Evolutionary conservation across 1,140 invertebrate species (phyloP).

Genomic region (Adelges cooleyi): DNA sequence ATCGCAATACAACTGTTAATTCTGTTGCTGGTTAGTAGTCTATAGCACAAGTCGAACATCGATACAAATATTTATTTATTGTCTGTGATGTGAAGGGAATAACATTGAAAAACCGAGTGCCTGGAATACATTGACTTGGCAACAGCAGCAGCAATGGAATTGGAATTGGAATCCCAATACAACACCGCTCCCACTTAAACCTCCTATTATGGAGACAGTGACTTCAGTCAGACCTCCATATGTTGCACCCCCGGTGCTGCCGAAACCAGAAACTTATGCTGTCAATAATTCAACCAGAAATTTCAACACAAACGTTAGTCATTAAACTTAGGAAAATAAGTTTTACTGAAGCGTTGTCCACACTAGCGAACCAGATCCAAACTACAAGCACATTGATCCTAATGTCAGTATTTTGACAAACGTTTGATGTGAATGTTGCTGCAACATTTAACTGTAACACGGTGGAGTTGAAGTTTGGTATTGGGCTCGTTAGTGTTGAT

Average conservation of each 20-base stretch:
- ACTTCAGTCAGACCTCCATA: conserved; percentile 37
- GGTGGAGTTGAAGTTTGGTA: no score
- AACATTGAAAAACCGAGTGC: conserved; percentile 4
- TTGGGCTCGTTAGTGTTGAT: no score
- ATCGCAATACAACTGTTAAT: background rate
- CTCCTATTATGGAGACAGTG: conserved; percentile 38
- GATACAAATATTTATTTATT: background rate
- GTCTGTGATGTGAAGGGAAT: no score
- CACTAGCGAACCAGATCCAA: no score
- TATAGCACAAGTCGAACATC: no score
- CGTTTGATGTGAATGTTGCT: no score
- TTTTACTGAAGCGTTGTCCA: no score
- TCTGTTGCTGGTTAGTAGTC: background rate
- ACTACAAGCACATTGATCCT: no score
- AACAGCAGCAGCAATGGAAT: conserved; percentile 4
- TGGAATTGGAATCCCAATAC: conserved; percentile 35
- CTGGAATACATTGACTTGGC: conserved; percentile 10
- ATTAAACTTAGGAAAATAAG: no score
- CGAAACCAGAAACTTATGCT: background rate
- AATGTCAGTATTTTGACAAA: no score
- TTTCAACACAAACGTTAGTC: background rate
- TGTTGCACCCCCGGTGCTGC: conserved; percentile 38
- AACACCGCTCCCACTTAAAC: conserved; percentile 36
- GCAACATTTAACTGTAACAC: no score
- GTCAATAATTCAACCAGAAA: background rate